Base-by-base conservation (phyloP, 2,797 vertebrate species). In the Anomalospiza imberbis region DNA sequence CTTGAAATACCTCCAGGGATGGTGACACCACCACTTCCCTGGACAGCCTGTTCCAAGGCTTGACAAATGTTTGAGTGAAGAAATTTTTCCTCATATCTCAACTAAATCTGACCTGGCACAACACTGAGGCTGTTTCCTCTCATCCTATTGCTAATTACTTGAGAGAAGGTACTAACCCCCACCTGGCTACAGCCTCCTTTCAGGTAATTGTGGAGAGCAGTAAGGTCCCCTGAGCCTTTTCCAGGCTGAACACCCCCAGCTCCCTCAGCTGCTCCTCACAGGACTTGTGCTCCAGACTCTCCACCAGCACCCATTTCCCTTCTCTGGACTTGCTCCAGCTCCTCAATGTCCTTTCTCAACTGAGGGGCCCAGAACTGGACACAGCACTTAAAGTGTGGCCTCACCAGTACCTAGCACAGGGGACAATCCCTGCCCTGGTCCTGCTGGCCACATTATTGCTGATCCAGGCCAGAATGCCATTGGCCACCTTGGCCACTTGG, bases 381-480 rank as follows among this genome's bases (percentile, higher is more conserved):
- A 10, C 15, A 47, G 21, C n/a, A 32, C 40, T 71, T 0, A 2
- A 42, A 40, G 17, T 36, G 31, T 4, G 15, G 18, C 20, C 17
- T 65, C 57, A 26, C 7, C 44, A 45, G 42, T 34, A 58, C 50
- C 3, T 4, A 45, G 24, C 10, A 26, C n/a, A 45, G 44, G 12
- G 15, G 21, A 17, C 50, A 36, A 1, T 55, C 22, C 6, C 4
- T 25, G 19, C 18, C 22, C 48, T 75, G 8, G 0, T 26, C 29
- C 29, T 51, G 44, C 57, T 3, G 1, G 44, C 0, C 51, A 4
- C 4, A 1, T 45, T 6, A 0, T 14, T 38, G 6, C 29, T 65
- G 72, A 22, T 28, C 3, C n/a, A 53, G 26, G 9, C 40, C 66
- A 78, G 34, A 45, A 10, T 79, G 29, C 9, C 45, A 5, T 3